These are phyloP conservation scores for Drosophila algonquin DNA, from an alignment of 2,888 invertebrate species.

Conservation along the genomic window DNA sequence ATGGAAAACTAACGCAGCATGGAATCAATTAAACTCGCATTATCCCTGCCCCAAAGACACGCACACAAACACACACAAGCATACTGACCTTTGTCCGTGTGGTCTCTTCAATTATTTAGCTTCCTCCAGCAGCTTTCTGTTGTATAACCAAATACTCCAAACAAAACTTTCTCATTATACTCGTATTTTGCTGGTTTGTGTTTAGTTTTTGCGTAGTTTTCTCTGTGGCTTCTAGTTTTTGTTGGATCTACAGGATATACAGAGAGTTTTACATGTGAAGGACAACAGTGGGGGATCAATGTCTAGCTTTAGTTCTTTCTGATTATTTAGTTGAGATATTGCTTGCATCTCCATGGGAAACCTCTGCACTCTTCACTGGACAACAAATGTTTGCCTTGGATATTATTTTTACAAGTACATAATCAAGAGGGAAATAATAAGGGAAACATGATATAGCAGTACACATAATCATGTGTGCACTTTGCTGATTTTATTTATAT, in stretches of 20 bases:
- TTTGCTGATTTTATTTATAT: too few relatives aligned
- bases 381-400: background rate
- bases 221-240: background rate
- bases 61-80: background rate
- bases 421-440: background rate
- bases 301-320: background rate
- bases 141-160: background rate
- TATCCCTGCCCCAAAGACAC: background rate
- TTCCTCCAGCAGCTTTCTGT: background rate
- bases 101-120: slow-evolving; percentile 1
- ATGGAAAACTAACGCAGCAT: background rate
- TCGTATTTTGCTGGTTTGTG: background rate
- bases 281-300: background rate
- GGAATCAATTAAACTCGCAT: slow-evolving; percentile 1
- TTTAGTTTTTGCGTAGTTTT: background rate
- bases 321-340: background rate
- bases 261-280: background rate
- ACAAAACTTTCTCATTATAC: background rate
- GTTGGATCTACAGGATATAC: background rate
- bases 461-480: too few relatives aligned
- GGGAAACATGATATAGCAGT: too few relatives aligned
- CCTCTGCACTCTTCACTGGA: background rate
- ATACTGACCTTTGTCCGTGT: background rate
- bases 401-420: background rate
- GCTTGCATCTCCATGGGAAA: background rate